Evolutionary conservation across 2,888 invertebrate species (phyloP).

Genomic region (Acanthosepion pharaonis): DNA sequence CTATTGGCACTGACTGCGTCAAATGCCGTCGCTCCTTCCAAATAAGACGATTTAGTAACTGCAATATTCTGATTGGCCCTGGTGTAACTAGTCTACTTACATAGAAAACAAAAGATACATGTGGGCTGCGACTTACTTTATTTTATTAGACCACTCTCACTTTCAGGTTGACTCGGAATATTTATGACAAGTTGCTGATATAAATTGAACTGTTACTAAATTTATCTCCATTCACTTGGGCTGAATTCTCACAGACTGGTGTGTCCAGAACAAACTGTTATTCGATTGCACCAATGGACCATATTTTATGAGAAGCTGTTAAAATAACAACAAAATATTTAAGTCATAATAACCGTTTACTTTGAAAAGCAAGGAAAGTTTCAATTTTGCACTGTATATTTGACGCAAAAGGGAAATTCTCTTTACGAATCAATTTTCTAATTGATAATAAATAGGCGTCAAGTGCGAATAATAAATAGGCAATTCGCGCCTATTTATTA

Average conservation of each 20-base stretch:
- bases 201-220: constrained; percentile 44
- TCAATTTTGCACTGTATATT: too few species aligned
- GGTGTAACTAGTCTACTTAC: not conserved
- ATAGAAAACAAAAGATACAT: constrained; percentile 38
- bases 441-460: too few species aligned
- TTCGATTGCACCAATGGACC: not conserved
- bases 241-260: not conserved
- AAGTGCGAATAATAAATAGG: too few species aligned
- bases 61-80: not conserved
- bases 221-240: constrained; percentile 13
- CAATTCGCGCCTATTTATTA: too few species aligned
- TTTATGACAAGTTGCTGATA: not conserved
- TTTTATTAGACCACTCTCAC: not conserved
- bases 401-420: too few species aligned
- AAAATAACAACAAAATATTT: not conserved
- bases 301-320: not conserved
- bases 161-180: not conserved
- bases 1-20: not conserved
- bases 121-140: not conserved
- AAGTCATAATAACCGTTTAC: too few species aligned
- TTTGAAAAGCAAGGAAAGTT: too few species aligned
- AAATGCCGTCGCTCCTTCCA: not conserved
- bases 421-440: too few species aligned
- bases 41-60: not conserved
- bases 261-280: not conserved